Conservation (phyloP, 2,888 invertebrate species). For the Drosophila acutilabella region DNA sequence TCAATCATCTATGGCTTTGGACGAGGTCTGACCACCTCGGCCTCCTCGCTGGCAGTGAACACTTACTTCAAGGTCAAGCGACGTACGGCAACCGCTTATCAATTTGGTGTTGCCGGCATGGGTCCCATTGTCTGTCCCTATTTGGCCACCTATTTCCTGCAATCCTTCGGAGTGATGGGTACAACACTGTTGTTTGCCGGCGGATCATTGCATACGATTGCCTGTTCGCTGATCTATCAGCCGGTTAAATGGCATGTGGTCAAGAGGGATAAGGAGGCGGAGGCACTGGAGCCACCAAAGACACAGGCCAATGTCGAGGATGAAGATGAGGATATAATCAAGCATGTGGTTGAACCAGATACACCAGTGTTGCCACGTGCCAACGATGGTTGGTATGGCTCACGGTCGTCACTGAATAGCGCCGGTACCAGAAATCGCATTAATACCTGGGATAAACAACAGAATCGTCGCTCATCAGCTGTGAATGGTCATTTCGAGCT, state of each 20-base stretch:
- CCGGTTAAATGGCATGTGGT: conserved; percentile 91
- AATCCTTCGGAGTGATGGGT: conserved; percentile 88
- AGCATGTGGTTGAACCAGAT: conserved; percentile 89
- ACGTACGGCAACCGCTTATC: conserved; percentile 89
- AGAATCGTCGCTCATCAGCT: conserved; percentile 12
- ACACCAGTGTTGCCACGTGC: conserved; percentile 88
- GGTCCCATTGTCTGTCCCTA: conserved; percentile 91
- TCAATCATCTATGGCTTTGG: conserved; percentile 85
- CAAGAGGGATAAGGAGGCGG: conserved; percentile 83
- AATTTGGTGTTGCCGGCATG: conserved; percentile 90
- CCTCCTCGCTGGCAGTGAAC: conserved; percentile 90
- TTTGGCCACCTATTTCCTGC: conserved; percentile 88
- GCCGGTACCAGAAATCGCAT: conserved; percentile 66
- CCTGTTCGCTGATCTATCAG: conserved; percentile 89
- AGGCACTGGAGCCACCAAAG: conserved; percentile 66
- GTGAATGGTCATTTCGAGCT: conserved; percentile 64
- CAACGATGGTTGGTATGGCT: conserved; percentile 84
- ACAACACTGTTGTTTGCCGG: conserved; percentile 89
- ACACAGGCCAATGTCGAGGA: conserved; percentile 59
- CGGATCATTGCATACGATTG: conserved; percentile 89
- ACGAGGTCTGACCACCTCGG: conserved; percentile 89
- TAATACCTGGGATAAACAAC: conserved; percentile 68
- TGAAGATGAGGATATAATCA: conserved; percentile 87
- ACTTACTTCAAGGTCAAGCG: conserved; percentile 90
- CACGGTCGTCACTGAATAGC: conserved; percentile 77